Base-by-base conservation (phyloP, 2,113 vertebrate species). In the Strix aluco region DNA sequence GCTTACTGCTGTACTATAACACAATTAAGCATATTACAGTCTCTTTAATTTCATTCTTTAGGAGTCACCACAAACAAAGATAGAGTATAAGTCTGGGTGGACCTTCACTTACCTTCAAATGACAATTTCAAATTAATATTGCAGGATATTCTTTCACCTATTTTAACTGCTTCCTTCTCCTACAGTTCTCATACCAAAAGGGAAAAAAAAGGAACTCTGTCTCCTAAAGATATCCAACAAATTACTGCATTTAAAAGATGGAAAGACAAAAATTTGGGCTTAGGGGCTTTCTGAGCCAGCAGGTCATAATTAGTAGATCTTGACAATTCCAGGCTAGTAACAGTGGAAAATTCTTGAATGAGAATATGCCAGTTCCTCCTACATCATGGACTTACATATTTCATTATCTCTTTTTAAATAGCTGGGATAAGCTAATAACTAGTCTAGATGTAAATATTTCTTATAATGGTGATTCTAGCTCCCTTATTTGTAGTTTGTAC, bases 31-130 rank as follows among this genome's bases (percentile, higher is more conserved):
- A 2, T 67, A 81, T 93, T 94, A 85, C 23, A 78, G 59, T 40
- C 73, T 69, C 27, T 89, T 92, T 94, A 92, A 95, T 67, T 90
- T 40, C 79, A 75, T 96, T 95, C 72, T 65, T 90, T 44, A 83
- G 89, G 86, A 85, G 40, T 49, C 92, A 92, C 69, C 72, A 72
- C 54, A 74, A 93, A 55, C 0, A 0, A 82, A 74, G 54, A 82
- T 25, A 74, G 30, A 44, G 36, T 72, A 75, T 36, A 30, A 65
- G 62, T 30, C 42, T 71, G 66, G 7, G 34, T 61, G 51, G 30
- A 77, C 40, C 71, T 40, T 66, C 55, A 49, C 32, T 80, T 86
- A 26, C 23, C 65, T 61, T 94, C 62, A 87, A 88, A 86, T 55
- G 6, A 38, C 12, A 54, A 14, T 77, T 89, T 74, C 73, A 30